Base-by-base conservation (phyloP, 2,113 vertebrate species). In the Etheostoma cragini region DNA sequence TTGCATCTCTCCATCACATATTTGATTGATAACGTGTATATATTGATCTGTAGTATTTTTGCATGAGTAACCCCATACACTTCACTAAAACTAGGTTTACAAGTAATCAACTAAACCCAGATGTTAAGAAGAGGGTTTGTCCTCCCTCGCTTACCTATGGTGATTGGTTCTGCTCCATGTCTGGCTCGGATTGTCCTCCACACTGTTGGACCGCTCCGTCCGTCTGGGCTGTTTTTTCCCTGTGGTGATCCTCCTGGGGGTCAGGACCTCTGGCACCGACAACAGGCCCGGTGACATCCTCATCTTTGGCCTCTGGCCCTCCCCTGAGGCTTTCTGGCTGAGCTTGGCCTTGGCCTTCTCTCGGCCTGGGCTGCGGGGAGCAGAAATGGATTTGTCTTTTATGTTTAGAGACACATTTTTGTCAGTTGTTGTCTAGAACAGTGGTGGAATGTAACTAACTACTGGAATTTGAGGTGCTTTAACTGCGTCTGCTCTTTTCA, bases 201-300 rank as follows among this genome's bases (percentile, higher is more conserved):
- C 81, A 72, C 94, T 96, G 89, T 94, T 95, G 78, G 96, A 96
- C 88, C 97, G 95, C 88, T 99, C 97, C 10, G 96, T 94, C 86
- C 96, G 97, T 93, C 97, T 95, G 87, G 97, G 96, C 88, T 97
- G 97, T 70, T 98, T 98, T 92, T 98, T 98, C 78, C 96, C 97
- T 4, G 94, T 94, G 86, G 94, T 94, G 91, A 91, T 97, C 94
- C 96, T 97, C 94, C 96, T 85, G 0, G 81, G 96, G 74, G 96
- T 91, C 11, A 82, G 76, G 76, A 95, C 95, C 83, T 98, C 98
- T 21, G 88, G 84, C 16, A 80, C 93, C 1, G 91, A 87, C 89
- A 95, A 88, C 78, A 94, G 87, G 85, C 94, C 94, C 17, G 97
- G 96, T 6, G 97, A 96, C 84, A 93, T 72, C 85, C 97, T 98